A percentile compares a stretch with the other conserved stretches of the same genome.
phyloP scores from a whole-genome alignment of 2,113 vertebrate genomes.

The Rostratula benghalensis region DNA sequence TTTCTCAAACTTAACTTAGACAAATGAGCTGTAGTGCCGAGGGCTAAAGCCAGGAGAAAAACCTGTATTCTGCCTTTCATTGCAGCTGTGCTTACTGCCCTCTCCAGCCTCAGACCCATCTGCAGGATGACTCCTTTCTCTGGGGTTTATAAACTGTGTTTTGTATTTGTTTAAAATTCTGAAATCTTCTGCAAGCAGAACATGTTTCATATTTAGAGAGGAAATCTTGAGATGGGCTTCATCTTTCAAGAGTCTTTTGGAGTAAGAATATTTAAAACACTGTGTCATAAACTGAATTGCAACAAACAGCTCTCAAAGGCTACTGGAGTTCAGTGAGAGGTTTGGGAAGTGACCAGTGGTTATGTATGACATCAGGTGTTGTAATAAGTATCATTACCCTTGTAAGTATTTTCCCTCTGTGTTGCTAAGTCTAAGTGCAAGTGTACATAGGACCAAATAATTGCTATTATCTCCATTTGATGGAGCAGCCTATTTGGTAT shows the following conservation, averaged over 20 bases:
- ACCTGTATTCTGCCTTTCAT: background rate
- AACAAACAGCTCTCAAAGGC: conserved; percentile 46
- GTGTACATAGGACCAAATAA: background rate
- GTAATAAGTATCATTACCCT: conserved; percentile 2
- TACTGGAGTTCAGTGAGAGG: conserved; percentile 52
- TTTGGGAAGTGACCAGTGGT: conserved; percentile 44
- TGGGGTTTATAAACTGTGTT: background rate
- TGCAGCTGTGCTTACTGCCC: background rate
- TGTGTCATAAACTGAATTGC: conserved; percentile 8
- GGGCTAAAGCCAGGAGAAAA: background rate
- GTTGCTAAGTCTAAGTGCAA: background rate
- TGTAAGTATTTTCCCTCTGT: conserved; percentile 20
- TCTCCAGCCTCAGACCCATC: background rate
- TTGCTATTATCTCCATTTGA: background rate
- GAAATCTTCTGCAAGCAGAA: background rate
- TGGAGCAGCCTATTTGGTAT: background rate
- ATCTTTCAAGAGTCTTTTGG: background rate
- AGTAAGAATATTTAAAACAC: background rate
- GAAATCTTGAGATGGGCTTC: background rate
- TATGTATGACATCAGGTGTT: conserved; percentile 19
- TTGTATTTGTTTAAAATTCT: background rate
- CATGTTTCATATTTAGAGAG: background rate
- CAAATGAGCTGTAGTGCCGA: background rate
- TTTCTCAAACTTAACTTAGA: background rate
- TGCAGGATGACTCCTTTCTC: background rate